A percentile compares a stretch with the other conserved stretches of the same genome.
These are phyloP conservation scores for Sorex araneus DNA, from an alignment of 2,113 vertebrate genomes.

Conservation along the genomic window DNA sequence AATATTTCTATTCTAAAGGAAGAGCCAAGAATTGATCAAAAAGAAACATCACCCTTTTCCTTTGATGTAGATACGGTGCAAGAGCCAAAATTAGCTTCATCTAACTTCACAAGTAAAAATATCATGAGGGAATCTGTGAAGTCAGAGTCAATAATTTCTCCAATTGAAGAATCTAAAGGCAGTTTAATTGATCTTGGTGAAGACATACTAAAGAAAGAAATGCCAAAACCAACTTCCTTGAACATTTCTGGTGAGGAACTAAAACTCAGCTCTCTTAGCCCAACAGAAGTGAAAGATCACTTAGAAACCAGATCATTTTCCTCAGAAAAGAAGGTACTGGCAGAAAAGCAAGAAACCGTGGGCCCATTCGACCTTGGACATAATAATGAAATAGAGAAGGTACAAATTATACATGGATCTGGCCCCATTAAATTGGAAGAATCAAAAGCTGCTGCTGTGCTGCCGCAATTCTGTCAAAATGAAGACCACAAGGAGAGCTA, in stretches of 20 bases:
- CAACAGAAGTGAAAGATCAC: conserved; percentile 42
- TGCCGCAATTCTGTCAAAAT: conserved; percentile 30
- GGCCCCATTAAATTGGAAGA: conserved; percentile 37
- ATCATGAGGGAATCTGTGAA: conserved; percentile 47
- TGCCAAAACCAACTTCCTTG: conserved; percentile 28
- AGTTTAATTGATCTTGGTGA: conserved; percentile 67
- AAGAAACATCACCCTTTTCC: conserved; percentile 58
- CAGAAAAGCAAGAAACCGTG: conserved; percentile 57
- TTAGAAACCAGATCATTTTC: conserved; percentile 51
- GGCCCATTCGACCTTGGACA: conserved; percentile 34
- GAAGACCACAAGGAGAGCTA: conserved; percentile 68
- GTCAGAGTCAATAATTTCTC: conserved; percentile 54
- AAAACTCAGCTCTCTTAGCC: conserved; percentile 48
- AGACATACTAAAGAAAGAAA: conserved; percentile 71
- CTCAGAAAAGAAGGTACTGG: conserved; percentile 52
- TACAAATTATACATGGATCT: neutral
- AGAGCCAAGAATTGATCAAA: conserved; percentile 66
- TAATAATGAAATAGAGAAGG: conserved; percentile 42
- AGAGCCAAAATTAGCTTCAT: conserved; percentile 29
- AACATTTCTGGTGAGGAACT: conserved; percentile 63
- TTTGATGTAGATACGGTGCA: conserved; percentile 61
- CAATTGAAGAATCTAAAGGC: conserved; percentile 69
- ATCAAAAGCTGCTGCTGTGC: neutral
- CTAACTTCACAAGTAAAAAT: conserved; percentile 43
- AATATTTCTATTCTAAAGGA: conserved; percentile 69